phyloP scores from a whole-genome alignment of 2,888 invertebrate genomes.

The Crocallis elinguaria region DNA sequence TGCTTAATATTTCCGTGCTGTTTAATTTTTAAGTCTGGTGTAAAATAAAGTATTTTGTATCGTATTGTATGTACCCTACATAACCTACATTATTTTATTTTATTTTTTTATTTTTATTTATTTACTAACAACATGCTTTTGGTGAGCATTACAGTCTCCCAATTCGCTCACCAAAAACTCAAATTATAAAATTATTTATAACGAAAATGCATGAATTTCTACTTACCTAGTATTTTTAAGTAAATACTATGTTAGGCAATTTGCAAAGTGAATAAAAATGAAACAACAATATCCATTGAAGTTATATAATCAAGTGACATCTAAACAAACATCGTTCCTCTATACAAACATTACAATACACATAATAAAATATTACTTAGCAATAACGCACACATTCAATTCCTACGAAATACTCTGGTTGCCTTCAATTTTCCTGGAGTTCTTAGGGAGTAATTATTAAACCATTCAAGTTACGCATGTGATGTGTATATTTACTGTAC shows the following conservation, averaged over 20 bases:
- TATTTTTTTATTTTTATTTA: no score
- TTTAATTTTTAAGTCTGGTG: no score
- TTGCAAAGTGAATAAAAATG: neutral
- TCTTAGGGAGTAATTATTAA: neutral
- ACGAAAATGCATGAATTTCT: no score
- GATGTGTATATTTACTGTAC: neutral
- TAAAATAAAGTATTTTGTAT: no score
- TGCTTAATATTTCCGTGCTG: no score
- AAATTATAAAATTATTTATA: no score
- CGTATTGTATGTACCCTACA: no score
- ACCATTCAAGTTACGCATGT: neutral
- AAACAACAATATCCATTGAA: slow-evolving; percentile 35
- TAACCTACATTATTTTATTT: no score
- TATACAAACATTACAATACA: slow-evolving; percentile 62
- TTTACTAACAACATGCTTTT: no score
- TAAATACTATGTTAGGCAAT: neutral
- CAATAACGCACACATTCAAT: slow-evolving; percentile 48
- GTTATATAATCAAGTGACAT: slow-evolving; percentile 61
- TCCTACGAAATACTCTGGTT: slow-evolving; percentile 33
- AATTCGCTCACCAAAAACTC: no score
- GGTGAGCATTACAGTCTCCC: no score
- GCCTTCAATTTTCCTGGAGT: neutral
- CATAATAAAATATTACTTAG: slow-evolving; percentile 44
- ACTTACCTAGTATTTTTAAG: no score
- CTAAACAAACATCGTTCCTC: slow-evolving; percentile 58